phyloP scores from a whole-genome alignment of 2,113 vertebrate genomes.

The Formicarius rufipectus region DNA sequence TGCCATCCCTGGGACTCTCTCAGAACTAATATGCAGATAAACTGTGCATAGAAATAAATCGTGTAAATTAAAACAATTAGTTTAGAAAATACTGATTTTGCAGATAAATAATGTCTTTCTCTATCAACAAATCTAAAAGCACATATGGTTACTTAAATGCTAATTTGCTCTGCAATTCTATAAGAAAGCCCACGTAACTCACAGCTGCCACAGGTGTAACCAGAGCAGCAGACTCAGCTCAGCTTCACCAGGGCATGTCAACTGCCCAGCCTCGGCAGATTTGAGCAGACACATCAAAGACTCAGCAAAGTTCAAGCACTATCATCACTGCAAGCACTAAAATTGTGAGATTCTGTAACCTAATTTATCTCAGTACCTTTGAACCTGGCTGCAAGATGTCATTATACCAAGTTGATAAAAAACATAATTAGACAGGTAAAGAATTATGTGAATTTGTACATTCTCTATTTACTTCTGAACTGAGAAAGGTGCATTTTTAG shows the following conservation, averaged over 20 bases:
- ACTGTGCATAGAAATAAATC: background rate
- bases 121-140: background rate
- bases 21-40: background rate
- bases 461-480: background rate
- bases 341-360: background rate
- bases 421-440: no score
- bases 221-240: constrained; percentile 19
- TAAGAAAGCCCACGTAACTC: background rate
- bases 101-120: background rate
- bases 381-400: background rate
- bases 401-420: background rate
- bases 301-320: background rate
- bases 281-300: background rate
- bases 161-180: background rate
- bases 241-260: background rate
- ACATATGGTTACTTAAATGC: background rate
- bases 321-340: background rate
- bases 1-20: background rate
- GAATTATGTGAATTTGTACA: no score
- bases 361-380: background rate
- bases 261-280: background rate
- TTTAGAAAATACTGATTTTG: background rate
- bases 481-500: background rate
- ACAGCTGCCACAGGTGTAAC: constrained; percentile 16
- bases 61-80: background rate